Conservation (phyloP, 1,140 invertebrate genomes). For the Popillia japonica region DNA sequence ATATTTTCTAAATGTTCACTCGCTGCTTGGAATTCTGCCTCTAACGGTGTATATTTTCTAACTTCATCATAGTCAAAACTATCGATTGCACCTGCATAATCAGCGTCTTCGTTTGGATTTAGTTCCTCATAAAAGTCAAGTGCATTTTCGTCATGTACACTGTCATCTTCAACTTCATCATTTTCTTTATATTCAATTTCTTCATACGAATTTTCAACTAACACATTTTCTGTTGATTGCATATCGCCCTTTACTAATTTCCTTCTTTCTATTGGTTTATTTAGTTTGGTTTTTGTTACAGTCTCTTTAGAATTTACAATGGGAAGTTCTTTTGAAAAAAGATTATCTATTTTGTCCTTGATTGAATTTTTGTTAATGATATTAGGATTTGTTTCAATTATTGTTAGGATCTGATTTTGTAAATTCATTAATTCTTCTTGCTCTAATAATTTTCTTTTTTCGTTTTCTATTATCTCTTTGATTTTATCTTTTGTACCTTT, state of each 20-base stretch:
- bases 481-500: slow-evolving; percentile 48
- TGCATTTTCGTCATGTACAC: too few relatives aligned
- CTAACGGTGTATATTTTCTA: slow-evolving; percentile 43
- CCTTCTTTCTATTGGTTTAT: slow-evolving; percentile 23
- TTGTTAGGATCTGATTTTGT: slow-evolving; percentile 54
- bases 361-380: slow-evolving; percentile 58
- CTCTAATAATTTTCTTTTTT: slow-evolving; percentile 47
- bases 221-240: slow-evolving; percentile 49
- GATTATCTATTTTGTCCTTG: slow-evolving; percentile 50
- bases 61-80: slow-evolving; percentile 43
- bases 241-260: slow-evolving; percentile 21
- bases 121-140: too few relatives aligned
- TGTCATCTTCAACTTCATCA: slow-evolving; percentile 31
- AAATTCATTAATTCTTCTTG: slow-evolving; percentile 55
- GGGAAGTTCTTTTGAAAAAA: slow-evolving; percentile 49
- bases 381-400: slow-evolving; percentile 55
- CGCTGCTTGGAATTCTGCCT: slow-evolving; percentile 51
- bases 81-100: slow-evolving; percentile 16
- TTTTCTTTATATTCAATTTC: slow-evolving; percentile 37
- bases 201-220: slow-evolving; percentile 49
- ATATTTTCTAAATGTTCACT: slow-evolving; percentile 54
- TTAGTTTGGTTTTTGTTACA: slow-evolving; percentile 2
- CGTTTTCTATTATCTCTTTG: slow-evolving; percentile 50
- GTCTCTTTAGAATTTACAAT: slow-evolving; percentile 51
- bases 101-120: too few relatives aligned